Evolutionary conservation across 2,797 vertebrate genomes (phyloP).

Genomic region (Lagorchestes hirsutus): DNA sequence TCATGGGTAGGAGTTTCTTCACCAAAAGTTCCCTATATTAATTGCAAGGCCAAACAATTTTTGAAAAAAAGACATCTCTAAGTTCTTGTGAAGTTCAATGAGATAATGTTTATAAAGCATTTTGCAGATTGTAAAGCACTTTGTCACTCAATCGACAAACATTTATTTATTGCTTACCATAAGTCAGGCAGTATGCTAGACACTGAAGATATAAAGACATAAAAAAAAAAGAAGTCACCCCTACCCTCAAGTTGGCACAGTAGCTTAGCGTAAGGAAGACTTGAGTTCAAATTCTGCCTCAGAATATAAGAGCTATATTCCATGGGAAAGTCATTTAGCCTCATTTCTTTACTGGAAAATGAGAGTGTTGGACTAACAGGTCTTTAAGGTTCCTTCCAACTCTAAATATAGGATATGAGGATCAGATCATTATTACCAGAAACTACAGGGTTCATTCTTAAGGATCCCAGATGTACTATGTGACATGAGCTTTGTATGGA

Average conservation of each 20-base stretch:
- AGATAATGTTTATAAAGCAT: background rate
- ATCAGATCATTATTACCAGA: background rate
- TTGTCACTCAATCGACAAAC: background rate
- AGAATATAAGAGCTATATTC: background rate
- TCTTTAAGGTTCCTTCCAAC: background rate
- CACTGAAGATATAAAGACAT: background rate
- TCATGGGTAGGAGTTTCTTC: background rate
- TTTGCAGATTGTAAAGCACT: background rate
- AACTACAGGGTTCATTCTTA: background rate
- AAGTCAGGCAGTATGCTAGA: background rate
- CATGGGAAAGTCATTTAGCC: background rate
- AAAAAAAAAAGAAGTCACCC: background rate
- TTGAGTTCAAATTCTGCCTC: background rate
- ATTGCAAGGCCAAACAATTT: background rate
- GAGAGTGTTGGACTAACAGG: background rate
- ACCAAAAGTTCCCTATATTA: background rate
- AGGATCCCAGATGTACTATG: background rate
- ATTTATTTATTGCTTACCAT: background rate
- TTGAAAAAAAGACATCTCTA: background rate
- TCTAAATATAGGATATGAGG: background rate
- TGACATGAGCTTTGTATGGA: background rate
- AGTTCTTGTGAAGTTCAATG: background rate
- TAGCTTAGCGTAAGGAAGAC: background rate
- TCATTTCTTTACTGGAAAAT: background rate
- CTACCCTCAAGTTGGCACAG: background rate